Base-by-base conservation (phyloP, 2,888 invertebrate species). In the Tinea trinotella region DNA sequence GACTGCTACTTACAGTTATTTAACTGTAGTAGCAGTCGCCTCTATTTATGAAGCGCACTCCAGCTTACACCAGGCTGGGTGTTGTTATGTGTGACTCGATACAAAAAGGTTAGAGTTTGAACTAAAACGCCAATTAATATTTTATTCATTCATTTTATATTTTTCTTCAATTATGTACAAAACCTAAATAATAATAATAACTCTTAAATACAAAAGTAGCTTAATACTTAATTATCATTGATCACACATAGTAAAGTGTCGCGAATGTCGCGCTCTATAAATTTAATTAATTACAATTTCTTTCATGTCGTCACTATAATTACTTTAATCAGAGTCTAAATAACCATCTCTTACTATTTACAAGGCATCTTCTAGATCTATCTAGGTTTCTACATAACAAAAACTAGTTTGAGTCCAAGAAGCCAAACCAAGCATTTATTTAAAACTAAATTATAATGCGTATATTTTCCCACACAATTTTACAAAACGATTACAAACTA, bases 391-490 rank as follows among this genome's bases (percentile, higher is more conserved):
- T 20, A 7, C 24, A 15, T 50, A 19, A 50, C 24, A 13, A 34
- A 50, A 53, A 66, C 73, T 79, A 80, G 68, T 66, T 71, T 61
- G 65, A 75, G 79, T 80, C 78, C 68, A 74, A 72, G 36, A 79
- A 80, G 81, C 76, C 72, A 71, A 73, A 71, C n/a, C 63, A 77
- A 76, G 78, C 79, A 73, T 75, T 20, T n/a, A 71, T 70, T 71
- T 77, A 78, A 76, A 70, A 77, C 79, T 83, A 83, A 74, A 70
- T 73, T 71, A 77, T 84, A 85, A 84, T 76, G 85, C 85, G 85
- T 80, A 85, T 85, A 74, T 76, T 84, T 85, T 84, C 84, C 84
- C 84, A 83, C 82, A 80, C 72, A 79, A 68, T 71, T 80, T 78
- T 76, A 80, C 70, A 67, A 40, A 46, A n/a, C 12, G 12, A 36